phyloP scores from a whole-genome alignment of 64 coral and sea anemone genomes.

The Catalaphyllia jardinei region DNA sequence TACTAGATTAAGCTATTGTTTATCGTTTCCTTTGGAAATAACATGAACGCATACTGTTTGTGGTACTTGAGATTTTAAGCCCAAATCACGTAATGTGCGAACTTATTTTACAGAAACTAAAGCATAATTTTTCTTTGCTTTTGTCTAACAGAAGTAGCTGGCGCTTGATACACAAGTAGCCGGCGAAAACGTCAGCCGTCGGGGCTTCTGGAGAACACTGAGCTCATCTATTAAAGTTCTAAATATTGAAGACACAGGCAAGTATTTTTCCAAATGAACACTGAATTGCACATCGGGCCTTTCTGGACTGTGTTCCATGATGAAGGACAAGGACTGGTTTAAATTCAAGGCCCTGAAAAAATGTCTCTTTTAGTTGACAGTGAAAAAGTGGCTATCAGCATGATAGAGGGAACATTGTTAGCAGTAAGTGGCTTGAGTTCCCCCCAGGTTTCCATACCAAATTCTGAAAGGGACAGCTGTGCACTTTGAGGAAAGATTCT shows the following conservation, averaged over 20 bases:
- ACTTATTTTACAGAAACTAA: too few relatives aligned
- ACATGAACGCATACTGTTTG: too few relatives aligned
- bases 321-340: neutral
- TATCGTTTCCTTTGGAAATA: too few relatives aligned
- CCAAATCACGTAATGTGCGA: too few relatives aligned
- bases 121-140: too few relatives aligned
- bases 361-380: conserved; percentile 44
- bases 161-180: too few relatives aligned
- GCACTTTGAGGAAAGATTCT: neutral
- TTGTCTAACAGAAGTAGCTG: too few relatives aligned
- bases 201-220: too few relatives aligned
- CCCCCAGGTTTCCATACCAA: conserved; percentile 49
- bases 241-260: conserved; percentile 16
- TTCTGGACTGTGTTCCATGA: conserved; percentile 43
- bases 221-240: neutral
- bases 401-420: neutral
- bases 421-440: conserved; percentile 3
- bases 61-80: too few relatives aligned
- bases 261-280: conserved; percentile 16
- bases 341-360: conserved; percentile 44
- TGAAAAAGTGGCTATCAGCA: conserved; percentile 27
- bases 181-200: too few relatives aligned
- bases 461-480: conserved; percentile 28
- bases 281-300: conserved; percentile 30
- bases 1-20: too few relatives aligned